Percentiles rank a stretch among this genome's conserved stretches.
Conservation (phyloP, 2,888 invertebrate genomes). For the Hypsopygia costalis region DNA sequence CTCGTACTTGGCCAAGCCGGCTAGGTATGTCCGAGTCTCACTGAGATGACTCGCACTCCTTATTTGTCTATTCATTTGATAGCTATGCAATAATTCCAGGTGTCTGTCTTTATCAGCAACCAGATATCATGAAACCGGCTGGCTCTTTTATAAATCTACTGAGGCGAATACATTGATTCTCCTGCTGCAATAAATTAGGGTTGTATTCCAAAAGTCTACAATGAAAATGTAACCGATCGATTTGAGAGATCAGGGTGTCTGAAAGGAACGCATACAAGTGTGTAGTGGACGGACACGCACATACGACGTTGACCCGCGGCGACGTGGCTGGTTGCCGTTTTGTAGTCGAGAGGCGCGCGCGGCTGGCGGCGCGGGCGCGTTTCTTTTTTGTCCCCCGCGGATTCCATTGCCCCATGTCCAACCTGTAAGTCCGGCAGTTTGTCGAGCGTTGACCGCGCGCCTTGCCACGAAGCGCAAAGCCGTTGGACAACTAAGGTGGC, state of each 20-base stretch:
- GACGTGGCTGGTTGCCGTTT: conserved; percentile 32
- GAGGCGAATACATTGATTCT: too few relatives aligned
- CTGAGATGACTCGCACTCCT: too few relatives aligned
- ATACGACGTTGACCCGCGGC: background rate
- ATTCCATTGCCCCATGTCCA: conserved; percentile 76
- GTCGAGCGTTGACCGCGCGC: conserved; percentile 74
- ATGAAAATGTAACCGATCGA: too few relatives aligned
- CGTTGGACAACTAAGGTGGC: conserved; percentile 60
- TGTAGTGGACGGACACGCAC: background rate
- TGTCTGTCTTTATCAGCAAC: too few relatives aligned
- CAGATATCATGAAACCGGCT: too few relatives aligned
- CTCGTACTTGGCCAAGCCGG: too few relatives aligned
- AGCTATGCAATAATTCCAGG: too few relatives aligned
- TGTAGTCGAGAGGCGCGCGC: conserved; percentile 54
- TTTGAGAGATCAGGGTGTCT: background rate
- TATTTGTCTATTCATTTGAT: too few relatives aligned
- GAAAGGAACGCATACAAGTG: background rate
- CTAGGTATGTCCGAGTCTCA: too few relatives aligned
- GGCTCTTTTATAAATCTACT: too few relatives aligned
- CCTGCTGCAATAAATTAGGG: too few relatives aligned
- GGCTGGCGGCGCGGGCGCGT: conserved; percentile 52
- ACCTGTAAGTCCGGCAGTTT: conserved; percentile 79
- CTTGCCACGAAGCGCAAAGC: conserved; percentile 57
- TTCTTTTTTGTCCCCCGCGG: conserved; percentile 73
- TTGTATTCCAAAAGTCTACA: too few relatives aligned